Base-by-base conservation (phyloP, 2,888 invertebrate genomes). In the Iselma pallidipennis region DNA sequence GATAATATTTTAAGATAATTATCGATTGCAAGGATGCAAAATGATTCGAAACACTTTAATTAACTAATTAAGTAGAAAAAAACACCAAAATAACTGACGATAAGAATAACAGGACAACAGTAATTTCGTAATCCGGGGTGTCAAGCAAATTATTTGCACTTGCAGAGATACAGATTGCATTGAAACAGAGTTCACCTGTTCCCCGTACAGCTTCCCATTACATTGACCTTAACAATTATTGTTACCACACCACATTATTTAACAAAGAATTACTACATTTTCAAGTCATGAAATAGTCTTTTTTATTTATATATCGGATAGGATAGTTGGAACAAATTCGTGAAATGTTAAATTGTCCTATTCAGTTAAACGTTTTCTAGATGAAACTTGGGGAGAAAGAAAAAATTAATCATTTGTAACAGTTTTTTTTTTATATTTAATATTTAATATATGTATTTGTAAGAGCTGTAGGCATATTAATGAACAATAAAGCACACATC, bases 331-430 rank as follows among this genome's bases (percentile, higher is more conserved):
- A 31, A 51, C 19, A 51, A 51, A 51, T 31, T 51, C 51, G 51
- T 51, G 51, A 51, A 51, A 51, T 51, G 51, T 51, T 51, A 51
- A 29, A 51, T 21, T 51, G 51, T 51, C 31, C 10, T 45, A 45
- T 19, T n/a, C n/a, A n/a, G n/a, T n/a, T n/a, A n/a, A n/a, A n/a
- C n/a, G n/a, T n/a, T n/a, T n/a, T n/a, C n/a, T 16, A 7, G 19
- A 42, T 19, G 42, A 21, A 21, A 10, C 16, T 21, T 12, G 4
- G 19, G 21, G 5, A 37, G 4, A 37, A 7, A 37, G 7, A 5
- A 37, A 45, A 45, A 45, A 45, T 33, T 9, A 33, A 14, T 33
- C 33, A 33, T 33, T 14, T 6, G 25, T 25, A 4, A 25, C 5
- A 25, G 6, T 25, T 25, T 25, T 25, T 6, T 25, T 25, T 25